Base-by-base conservation (phyloP, 2,797 vertebrate genomes). In the Enteromius paludinosus region DNA sequence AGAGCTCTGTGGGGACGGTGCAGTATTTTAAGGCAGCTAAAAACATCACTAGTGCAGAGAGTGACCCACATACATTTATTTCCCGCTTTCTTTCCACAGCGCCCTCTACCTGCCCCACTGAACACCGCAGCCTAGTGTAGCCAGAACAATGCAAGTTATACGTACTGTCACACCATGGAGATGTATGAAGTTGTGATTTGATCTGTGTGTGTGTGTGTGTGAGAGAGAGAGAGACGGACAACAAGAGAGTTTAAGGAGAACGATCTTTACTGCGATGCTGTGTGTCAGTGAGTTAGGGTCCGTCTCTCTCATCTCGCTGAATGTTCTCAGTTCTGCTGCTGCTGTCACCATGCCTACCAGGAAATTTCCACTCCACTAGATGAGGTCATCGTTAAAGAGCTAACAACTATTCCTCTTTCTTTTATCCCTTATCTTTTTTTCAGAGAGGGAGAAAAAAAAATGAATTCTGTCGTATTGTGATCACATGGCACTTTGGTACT, bases 11-110 rank as follows among this genome's bases (percentile, higher is more conserved):
- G 84, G 54, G 83, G 88, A 87, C 33, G 82, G 85, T 69, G 81
- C 87, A 91, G 90, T 94, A 93, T 94, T 94, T 94, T 92, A 93
- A 92, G 90, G 72, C 88, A 85, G 90, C 92, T 94, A 94, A 94
- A 87, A 95, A 91, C 89, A 90, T 91, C 90, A 88, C 89, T 90
- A 91, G 91, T 92, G 88, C 91, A 90, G 91, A 87, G 89, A 90
- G 90, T 92, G 91, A 93, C 92, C 93, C 93, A 94, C 89, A 94
- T 94, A 78, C 79, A 82, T 69, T 45, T 72, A 38, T 61, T 52
- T 45, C 33, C 20, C 66, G 41, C 75, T 81, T 54, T 72, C 20
- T 73, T 71, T 69, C 54, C 54, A 76, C 38, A 83, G 62, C 28
- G 14, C 72, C 64, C 81, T 83, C 81, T 76, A 82, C 47, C 72